Percentiles rank a stretch among this genome's conserved stretches.
phyloP scores from a whole-genome alignment of 2,113 vertebrate species.

The Petrocephalus zakoni region DNA sequence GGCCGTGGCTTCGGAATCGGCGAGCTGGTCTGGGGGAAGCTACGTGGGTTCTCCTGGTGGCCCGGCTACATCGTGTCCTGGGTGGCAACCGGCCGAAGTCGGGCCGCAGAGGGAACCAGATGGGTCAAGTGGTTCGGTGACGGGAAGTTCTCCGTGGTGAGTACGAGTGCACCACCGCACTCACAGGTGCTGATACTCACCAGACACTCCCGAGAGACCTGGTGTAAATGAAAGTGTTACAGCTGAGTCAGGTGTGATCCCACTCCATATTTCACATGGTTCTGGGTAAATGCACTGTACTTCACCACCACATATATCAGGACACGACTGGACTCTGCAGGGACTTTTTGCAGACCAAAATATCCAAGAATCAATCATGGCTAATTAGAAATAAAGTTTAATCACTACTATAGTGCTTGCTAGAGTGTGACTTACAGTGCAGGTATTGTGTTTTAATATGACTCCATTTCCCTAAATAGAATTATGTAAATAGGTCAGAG shows the following conservation, averaged over 20 bases:
- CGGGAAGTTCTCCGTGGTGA: slow-evolving; percentile 92
- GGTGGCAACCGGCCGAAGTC: slow-evolving; percentile 91
- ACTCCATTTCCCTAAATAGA: not conserved
- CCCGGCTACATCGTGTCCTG: slow-evolving; percentile 95
- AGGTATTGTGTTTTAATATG: not conserved
- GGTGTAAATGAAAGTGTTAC: not conserved
- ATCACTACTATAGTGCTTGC: not conserved
- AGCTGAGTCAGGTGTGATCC: not conserved
- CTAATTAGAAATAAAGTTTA: not conserved
- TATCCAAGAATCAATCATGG: not conserved
- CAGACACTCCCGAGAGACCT: not conserved
- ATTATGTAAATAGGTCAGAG: not conserved
- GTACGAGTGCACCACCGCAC: slow-evolving; percentile 2
- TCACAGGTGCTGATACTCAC: slow-evolving; percentile 2
- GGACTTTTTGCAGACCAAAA: not conserved
- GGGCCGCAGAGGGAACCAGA: slow-evolving; percentile 88
- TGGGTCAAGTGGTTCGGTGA: slow-evolving; percentile 99
- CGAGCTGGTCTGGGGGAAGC: slow-evolving; percentile 88
- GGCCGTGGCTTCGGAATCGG: slow-evolving; percentile 86
- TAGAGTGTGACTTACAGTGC: not conserved
- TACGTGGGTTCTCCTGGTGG: slow-evolving; percentile 97
- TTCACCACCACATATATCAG: not conserved
- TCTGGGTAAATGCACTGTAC: not conserved
- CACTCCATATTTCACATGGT: not conserved
- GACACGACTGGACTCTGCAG: not conserved